Conservation (phyloP, 2,888 invertebrate species). For the Chymomyza caudatula region DNA sequence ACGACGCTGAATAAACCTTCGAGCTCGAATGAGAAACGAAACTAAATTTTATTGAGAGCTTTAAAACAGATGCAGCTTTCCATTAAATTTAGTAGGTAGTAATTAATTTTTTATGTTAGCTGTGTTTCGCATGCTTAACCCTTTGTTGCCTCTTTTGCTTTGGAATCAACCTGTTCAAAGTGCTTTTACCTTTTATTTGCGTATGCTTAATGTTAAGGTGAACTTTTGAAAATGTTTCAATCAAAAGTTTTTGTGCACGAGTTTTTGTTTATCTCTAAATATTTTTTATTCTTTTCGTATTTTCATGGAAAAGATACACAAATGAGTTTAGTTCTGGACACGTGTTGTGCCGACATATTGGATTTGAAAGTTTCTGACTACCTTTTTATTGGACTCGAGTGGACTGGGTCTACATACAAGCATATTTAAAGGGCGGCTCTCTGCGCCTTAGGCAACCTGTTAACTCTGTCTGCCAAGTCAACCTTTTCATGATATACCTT, state of each 20-base stretch:
- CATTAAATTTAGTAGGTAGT: slow-evolving; percentile 34
- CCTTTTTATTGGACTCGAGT: too few relatives aligned
- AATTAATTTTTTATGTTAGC: slow-evolving; percentile 43
- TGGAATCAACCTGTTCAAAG: background rate
- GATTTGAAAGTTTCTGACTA: background rate
- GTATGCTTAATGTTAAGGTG: slow-evolving; percentile 1
- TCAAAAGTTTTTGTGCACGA: slow-evolving; percentile 5
- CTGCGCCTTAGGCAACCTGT: background rate
- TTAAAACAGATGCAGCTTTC: slow-evolving; percentile 23
- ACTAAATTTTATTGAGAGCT: slow-evolving; percentile 34
- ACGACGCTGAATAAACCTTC: background rate
- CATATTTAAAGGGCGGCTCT: background rate
- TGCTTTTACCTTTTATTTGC: background rate
- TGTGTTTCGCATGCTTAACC: background rate
- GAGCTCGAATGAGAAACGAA: background rate
- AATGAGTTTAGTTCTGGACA: slow-evolving; percentile 12
- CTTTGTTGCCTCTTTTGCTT: too few relatives aligned
- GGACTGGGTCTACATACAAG: background rate
- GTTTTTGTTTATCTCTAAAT: slow-evolving; percentile 11
- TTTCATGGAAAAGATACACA: slow-evolving; percentile 2
- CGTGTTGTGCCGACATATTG: background rate
- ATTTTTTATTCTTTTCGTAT: background rate
- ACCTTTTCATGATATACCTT: background rate
- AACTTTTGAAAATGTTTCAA: slow-evolving; percentile 17
- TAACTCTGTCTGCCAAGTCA: background rate